Evolutionary conservation across 1,140 invertebrate genomes (phyloP).

Genomic region (Odontomachus brunneus): DNA sequence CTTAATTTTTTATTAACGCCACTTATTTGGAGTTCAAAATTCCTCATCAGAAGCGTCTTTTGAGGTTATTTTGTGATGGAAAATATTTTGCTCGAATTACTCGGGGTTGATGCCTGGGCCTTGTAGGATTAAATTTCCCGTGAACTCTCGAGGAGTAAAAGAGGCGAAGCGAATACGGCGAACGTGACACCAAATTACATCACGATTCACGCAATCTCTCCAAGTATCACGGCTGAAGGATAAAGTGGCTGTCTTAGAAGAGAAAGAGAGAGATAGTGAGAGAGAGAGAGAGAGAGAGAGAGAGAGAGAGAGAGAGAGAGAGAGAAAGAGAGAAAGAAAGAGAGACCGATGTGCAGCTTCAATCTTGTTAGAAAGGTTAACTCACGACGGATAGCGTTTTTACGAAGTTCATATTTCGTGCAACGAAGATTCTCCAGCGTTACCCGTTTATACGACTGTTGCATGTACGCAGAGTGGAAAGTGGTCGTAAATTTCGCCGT

Average conservation of each 20-base stretch:
- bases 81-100: no score
- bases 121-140: no score
- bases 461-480: conserved; percentile 14
- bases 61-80: no score
- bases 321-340: neutral
- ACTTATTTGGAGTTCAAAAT: no score
- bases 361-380: conserved; percentile 20
- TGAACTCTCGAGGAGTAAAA: no score
- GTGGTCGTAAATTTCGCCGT: conserved; percentile 27
- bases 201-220: neutral
- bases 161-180: neutral
- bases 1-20: no score
- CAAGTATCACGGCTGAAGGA: neutral
- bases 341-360: neutral
- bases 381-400: conserved; percentile 8
- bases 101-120: no score
- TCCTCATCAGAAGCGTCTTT: no score
- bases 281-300: neutral
- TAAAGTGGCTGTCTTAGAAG: neutral
- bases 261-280: no score
- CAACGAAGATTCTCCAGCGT: conserved; percentile 35
- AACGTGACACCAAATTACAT: neutral
- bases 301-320: no score
- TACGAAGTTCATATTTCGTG: conserved; percentile 36
- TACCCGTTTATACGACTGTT: conserved; percentile 35